Base-by-base conservation (phyloP, 2,888 invertebrate genomes). In the Agriopis marginaria region DNA sequence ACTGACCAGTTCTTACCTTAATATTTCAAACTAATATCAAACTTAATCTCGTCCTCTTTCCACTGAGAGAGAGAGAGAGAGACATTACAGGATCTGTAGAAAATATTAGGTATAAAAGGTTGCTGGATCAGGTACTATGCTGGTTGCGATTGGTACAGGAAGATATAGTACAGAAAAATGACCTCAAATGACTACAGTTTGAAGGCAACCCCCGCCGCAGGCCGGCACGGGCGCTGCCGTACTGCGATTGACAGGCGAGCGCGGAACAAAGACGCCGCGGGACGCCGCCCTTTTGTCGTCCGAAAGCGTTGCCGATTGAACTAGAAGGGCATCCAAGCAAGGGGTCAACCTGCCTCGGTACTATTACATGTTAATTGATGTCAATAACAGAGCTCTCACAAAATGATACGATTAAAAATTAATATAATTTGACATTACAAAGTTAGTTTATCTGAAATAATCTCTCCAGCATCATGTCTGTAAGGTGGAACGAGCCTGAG, bases 231-330 rank as follows among this genome's bases (percentile, higher is more conserved):
- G 61, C 42, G 58, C 44, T 42, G 45, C 51, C 45, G 40, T 23
- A n/a, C 44, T 73, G 75, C 50, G 44, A 17, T 58, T 60, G 74
- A 71, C 74, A 72, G 66, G 66, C 71, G 74, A 71, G 72, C 74
- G 64, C 49, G 65, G 59, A 53, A 72, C 74, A 74, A 71, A 74
- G 65, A 66, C 66, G 40, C 73, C 11, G 60, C 67, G 68, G 67
- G 73, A 63, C 66, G 32, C 63, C 10, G 53, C 61, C 65, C 72
- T 73, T 23, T 73, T 75, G 73, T 70, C 50, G 51, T 58, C 49
- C 50, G 32, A 58, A 51, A 64, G 32, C 54, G 56, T 50, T 54
- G 51, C 55, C 65, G 58, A 45, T 51, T 58, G 17, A n/a, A 42
- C 39, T 32, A 32, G 32, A 32, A 32, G 5, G 32, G 5, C 32